A percentile compares a stretch with the other conserved stretches of the same genome.
phyloP scores from a whole-genome alignment of 2,797 vertebrate species.

The Hydrocynus forskahlii region DNA sequence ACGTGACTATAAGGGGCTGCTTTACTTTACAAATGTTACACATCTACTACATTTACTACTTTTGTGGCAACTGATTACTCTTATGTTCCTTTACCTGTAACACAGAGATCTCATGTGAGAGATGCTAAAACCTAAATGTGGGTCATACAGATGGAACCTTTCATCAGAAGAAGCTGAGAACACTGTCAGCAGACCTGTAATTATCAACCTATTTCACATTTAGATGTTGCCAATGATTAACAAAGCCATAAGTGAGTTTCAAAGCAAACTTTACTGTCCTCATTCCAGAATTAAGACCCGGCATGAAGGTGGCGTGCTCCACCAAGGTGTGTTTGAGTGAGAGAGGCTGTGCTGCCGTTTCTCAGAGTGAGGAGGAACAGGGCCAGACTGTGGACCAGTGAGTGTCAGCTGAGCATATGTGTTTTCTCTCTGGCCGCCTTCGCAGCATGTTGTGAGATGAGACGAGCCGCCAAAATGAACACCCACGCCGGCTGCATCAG shows the following conservation, averaged over 20 bases:
- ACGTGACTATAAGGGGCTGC: too few species aligned
- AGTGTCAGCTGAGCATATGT: conserved; percentile 43
- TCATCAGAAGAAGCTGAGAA: not conserved
- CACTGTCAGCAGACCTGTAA: not conserved
- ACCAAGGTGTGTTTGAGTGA: not conserved
- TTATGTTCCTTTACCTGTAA: too few species aligned
- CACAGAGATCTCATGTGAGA: too few species aligned
- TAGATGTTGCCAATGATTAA: not conserved
- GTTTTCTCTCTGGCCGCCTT: conserved; percentile 42
- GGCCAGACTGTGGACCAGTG: conserved; percentile 14
- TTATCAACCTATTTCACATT: not conserved
- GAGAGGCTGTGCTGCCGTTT: not conserved
- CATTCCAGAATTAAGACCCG: not conserved
- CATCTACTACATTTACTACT: too few species aligned
- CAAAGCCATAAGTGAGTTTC: not conserved
- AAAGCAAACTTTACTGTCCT: not conserved
- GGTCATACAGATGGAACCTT: not conserved
- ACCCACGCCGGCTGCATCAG: conserved; percentile 40
- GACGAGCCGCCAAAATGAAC: conserved; percentile 45
- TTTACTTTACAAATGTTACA: too few species aligned
- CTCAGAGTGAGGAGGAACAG: not conserved
- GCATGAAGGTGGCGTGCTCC: not conserved
- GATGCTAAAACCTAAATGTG: not conserved
- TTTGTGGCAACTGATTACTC: too few species aligned
- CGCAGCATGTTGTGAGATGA: conserved; percentile 43